These are phyloP conservation scores for Slavum lentiscoides DNA, from an alignment of 2,888 invertebrate species.

Conservation along the genomic window DNA sequence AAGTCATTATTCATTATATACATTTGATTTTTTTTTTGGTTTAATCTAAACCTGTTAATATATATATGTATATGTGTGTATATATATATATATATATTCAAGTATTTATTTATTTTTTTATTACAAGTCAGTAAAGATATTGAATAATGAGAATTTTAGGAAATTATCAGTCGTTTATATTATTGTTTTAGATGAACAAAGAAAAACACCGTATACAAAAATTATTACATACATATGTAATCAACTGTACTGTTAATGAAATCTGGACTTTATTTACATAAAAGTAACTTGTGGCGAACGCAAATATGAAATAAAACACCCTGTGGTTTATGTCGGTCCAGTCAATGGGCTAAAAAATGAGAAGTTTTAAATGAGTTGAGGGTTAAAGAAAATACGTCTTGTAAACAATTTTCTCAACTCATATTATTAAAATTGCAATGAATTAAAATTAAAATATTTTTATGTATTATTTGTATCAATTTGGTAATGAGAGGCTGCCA, in stretches of 20 bases:
- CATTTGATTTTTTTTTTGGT: slow-evolving; percentile 8
- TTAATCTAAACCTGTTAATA: not conserved
- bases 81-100: not conserved
- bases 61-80: no score
- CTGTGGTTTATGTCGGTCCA: slow-evolving; percentile 30
- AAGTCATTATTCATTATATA: slow-evolving; percentile 6
- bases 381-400: not conserved
- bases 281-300: not conserved
- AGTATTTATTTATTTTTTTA: not conserved
- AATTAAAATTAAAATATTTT: not conserved
- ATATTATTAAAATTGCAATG: not conserved
- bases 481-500: not conserved
- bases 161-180: slow-evolving; percentile 33
- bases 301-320: slow-evolving; percentile 36
- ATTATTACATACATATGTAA: slow-evolving; percentile 5
- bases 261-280: not conserved
- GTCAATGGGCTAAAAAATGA: not conserved
- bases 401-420: not conserved
- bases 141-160: not conserved
- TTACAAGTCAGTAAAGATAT: not conserved
- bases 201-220: slow-evolving; percentile 10
- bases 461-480: not conserved
- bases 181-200: not conserved
- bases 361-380: not conserved
- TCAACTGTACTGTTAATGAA: not conserved